Conservation (phyloP, 2,888 invertebrate genomes). For the Creontiades dilutus region DNA sequence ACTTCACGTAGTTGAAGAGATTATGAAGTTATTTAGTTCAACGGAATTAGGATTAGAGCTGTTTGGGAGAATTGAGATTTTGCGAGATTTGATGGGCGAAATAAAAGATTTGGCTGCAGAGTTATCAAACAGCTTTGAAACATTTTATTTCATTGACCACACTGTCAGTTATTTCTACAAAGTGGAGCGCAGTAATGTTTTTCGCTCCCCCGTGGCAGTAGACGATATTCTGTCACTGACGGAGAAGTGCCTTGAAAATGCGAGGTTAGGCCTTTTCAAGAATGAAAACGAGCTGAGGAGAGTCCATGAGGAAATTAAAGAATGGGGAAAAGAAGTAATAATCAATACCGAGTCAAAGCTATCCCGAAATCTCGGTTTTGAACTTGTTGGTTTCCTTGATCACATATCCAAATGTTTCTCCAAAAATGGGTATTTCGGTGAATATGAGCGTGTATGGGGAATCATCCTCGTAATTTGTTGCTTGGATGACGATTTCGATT, state of each 20-base stretch:
- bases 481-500: not conserved
- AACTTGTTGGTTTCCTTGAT: not conserved
- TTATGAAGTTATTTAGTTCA: not conserved
- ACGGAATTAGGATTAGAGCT: not conserved
- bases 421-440: not conserved
- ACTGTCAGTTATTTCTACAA: too few relatives aligned
- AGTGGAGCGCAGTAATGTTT: too few relatives aligned
- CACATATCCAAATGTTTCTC: not conserved
- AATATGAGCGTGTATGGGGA: not conserved
- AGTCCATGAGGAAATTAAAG: not conserved
- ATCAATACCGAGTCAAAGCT: not conserved
- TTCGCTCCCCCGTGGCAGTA: too few relatives aligned
- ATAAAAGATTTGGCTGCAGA: too few relatives aligned
- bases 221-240: too few relatives aligned
- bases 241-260: too few relatives aligned
- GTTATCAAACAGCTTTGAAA: too few relatives aligned
- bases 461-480: not conserved
- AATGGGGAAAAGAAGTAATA: not conserved
- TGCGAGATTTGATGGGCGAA: not conserved
- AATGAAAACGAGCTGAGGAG: not conserved
- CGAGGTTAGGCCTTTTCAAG: not conserved
- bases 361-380: not conserved
- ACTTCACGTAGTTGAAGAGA: not conserved
- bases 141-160: too few relatives aligned
- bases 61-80: not conserved